Conservation (phyloP, 2,113 vertebrate species). For the Hassar affinis region DNA sequence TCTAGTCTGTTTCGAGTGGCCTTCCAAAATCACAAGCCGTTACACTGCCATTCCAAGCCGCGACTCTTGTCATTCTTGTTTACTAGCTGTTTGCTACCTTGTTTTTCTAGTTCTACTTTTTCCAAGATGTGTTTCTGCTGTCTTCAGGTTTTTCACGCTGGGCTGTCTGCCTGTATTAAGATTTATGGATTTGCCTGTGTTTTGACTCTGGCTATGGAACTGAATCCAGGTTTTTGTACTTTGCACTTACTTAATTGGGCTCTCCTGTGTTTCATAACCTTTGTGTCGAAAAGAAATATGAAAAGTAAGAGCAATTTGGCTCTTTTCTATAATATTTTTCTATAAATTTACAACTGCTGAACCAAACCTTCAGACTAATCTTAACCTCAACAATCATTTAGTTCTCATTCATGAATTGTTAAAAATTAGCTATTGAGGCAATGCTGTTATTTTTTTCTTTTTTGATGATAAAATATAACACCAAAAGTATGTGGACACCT, state of each 20-base stretch:
- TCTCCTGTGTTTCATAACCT: background rate
- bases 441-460: background rate
- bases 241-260: background rate
- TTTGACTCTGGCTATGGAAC: background rate
- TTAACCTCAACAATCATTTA: background rate
- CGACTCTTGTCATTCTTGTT: background rate
- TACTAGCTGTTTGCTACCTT: background rate
- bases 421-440: background rate
- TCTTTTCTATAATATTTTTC: background rate
- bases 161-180: background rate
- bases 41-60: background rate
- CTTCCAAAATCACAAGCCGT: background rate
- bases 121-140: background rate
- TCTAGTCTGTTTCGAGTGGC: background rate
- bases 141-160: conserved; percentile 2
- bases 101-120: background rate
- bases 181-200: background rate
- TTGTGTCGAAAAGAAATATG: too few species aligned
- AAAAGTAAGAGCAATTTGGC: background rate
- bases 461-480: background rate
- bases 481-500: background rate
- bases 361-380: background rate
- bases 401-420: background rate
- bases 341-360: background rate
- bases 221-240: background rate